phyloP scores from a whole-genome alignment of 1,140 invertebrate genomes.

The Leptonema lineaticorne region DNA sequence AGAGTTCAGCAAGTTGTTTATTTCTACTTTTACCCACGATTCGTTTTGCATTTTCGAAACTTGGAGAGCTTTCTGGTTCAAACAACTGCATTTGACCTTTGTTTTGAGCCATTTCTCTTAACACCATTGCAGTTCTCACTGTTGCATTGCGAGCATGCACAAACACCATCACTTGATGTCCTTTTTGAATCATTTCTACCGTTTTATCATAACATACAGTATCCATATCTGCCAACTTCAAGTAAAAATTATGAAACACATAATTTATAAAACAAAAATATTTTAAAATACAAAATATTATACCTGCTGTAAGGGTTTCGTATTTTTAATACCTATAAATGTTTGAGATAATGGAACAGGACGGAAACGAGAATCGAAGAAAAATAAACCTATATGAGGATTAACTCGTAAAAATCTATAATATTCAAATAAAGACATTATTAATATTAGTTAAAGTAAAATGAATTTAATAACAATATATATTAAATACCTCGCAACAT shows the following conservation, averaged over 20 bases:
- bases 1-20: slow-evolving; percentile 78
- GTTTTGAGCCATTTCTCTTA: slow-evolving; percentile 76
- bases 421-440: slow-evolving; percentile 18
- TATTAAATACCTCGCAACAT: slow-evolving; percentile 74
- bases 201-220: slow-evolving; percentile 93
- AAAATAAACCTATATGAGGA: slow-evolving; percentile 90
- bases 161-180: slow-evolving; percentile 98
- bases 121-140: slow-evolving; percentile 75
- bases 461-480: not conserved
- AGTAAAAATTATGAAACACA: slow-evolving; percentile 73
- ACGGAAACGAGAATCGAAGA: slow-evolving; percentile 94
- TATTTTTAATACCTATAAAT: slow-evolving; percentile 88
- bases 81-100: slow-evolving; percentile 72
- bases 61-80: slow-evolving; percentile 62
- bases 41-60: slow-evolving; percentile 63
- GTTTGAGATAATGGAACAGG: slow-evolving; percentile 93
- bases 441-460: not conserved
- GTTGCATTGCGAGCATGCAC: slow-evolving; percentile 98
- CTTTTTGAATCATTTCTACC: slow-evolving; percentile 79
- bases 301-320: slow-evolving; percentile 72
- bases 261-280: slow-evolving; percentile 54
- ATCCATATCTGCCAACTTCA: slow-evolving; percentile 85
- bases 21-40: slow-evolving; percentile 71
- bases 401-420: slow-evolving; percentile 88
- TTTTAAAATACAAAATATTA: not conserved